phyloP scores from a whole-genome alignment of 64 coral and sea anemone species.

The Actinia equina region DNA sequence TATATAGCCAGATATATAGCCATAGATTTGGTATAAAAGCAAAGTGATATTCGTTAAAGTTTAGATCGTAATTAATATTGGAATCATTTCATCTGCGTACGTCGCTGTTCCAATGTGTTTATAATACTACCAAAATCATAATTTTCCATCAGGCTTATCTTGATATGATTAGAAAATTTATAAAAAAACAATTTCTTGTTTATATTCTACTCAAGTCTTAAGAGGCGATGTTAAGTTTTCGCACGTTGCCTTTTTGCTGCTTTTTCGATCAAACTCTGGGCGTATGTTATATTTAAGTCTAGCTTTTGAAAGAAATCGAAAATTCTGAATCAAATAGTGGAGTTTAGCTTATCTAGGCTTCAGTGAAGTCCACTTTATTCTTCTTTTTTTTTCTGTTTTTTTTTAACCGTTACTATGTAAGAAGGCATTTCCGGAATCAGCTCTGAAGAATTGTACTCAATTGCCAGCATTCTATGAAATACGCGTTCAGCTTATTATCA shows the following conservation, averaged over 20 bases:
- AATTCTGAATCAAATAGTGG: neutral
- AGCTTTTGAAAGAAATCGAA: too few species aligned
- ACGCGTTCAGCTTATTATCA: neutral
- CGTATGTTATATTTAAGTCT: neutral
- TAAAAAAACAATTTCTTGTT: neutral
- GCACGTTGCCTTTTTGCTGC: too few species aligned
- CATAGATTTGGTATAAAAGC: neutral
- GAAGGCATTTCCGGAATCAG: constrained; percentile 4
- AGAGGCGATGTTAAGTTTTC: neutral
- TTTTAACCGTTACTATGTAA: neutral
- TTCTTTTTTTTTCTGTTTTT: neutral
- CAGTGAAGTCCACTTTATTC: neutral
- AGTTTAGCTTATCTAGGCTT: neutral
- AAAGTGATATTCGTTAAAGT: neutral
- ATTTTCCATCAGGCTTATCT: neutral
- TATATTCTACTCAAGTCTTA: neutral
- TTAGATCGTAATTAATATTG: neutral
- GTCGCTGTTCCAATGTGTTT: too few species aligned
- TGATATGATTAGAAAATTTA: neutral
- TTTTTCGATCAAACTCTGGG: neutral
- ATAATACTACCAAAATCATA: neutral
- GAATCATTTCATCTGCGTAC: neutral
- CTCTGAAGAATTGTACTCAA: neutral
- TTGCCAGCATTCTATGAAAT: neutral
- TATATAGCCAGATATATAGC: neutral